Conservation (phyloP, 2,113 vertebrate genomes). For the Haemorhous mexicanus region DNA sequence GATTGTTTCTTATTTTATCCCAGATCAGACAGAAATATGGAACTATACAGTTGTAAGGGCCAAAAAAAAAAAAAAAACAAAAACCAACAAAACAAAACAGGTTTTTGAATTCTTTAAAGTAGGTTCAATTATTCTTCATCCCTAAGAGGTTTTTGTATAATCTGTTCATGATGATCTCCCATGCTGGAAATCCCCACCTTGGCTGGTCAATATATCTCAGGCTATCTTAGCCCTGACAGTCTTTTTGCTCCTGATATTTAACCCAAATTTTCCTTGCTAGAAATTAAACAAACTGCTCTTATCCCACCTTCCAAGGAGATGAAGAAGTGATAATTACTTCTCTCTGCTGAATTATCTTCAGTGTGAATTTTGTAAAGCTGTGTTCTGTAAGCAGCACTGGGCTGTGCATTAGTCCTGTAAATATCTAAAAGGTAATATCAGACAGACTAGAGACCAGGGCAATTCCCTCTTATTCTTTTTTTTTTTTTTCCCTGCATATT, state of each 20-base stretch:
- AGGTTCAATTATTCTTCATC: background rate
- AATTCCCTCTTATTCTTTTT: background rate
- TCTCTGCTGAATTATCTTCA: background rate
- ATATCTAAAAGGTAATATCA: background rate
- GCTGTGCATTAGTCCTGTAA: background rate
- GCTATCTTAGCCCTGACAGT: background rate
- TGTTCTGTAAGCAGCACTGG: background rate
- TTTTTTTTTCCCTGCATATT: accelerated
- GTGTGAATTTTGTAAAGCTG: background rate
- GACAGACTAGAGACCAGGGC: background rate
- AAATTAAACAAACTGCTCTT: background rate
- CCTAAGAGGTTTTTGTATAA: background rate
- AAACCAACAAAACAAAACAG: too few species aligned
- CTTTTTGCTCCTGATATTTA: background rate
- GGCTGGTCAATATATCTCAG: background rate
- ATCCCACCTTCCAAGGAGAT: background rate
- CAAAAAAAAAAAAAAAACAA: background rate
- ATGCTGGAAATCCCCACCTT: background rate
- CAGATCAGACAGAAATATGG: background rate
- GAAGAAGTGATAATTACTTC: background rate
- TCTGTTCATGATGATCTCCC: background rate
- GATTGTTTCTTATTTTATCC: background rate
- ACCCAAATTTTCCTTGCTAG: background rate
- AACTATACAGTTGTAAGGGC: background rate
- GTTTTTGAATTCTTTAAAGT: background rate